These are phyloP conservation scores for Cosmia trapezina DNA, from an alignment of 2,888 invertebrate genomes.

Conservation along the genomic window DNA sequence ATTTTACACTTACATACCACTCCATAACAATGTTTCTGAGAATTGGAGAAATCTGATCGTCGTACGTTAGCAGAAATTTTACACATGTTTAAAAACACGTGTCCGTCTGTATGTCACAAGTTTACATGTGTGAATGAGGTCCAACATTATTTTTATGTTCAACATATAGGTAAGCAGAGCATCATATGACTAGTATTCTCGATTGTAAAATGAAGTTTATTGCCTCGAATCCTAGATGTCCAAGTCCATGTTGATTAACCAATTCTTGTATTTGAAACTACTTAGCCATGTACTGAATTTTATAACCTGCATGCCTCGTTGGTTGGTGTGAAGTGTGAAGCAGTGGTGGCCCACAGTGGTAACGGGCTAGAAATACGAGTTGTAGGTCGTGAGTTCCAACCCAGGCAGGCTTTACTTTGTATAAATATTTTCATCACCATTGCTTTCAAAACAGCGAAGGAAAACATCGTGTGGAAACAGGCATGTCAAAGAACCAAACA, in stretches of 20 bases:
- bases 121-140: conserved; percentile 51
- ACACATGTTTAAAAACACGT: conserved; percentile 47
- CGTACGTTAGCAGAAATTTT: conserved; percentile 45
- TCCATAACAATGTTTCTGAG: conserved; percentile 37
- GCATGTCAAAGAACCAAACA: no score
- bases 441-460: no score
- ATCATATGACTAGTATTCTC: neutral
- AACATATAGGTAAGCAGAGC: conserved; percentile 16
- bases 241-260: neutral
- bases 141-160: conserved; percentile 39
- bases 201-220: neutral
- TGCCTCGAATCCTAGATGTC: neutral
- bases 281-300: no score
- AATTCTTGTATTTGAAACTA: neutral
- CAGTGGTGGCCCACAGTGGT: no score
- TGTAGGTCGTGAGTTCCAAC: no score
- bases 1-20: conserved; percentile 30
- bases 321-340: no score
- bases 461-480: no score
- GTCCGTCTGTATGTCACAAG: conserved; percentile 35
- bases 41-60: conserved; percentile 49
- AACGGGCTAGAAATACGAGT: no score
- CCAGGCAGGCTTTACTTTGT: no score
- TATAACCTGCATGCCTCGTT: neutral
- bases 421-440: no score